Evolutionary conservation across 2,888 invertebrate species (phyloP), one percentile per base, ranked within the genome.

Genomic region (Timandra comae): DNA sequence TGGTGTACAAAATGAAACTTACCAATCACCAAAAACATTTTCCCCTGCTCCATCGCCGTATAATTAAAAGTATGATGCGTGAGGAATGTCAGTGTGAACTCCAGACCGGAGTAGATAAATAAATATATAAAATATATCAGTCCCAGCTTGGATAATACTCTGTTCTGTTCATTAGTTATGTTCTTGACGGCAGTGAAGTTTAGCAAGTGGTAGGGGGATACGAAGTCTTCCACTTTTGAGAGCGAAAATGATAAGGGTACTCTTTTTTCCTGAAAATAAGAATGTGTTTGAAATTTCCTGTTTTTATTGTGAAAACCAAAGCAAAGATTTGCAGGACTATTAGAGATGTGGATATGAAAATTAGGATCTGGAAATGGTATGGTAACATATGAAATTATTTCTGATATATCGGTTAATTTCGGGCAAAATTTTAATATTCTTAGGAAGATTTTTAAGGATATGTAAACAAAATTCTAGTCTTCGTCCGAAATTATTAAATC

Each of bases 21-120:
- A 77, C 98, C 99, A 59, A 97, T 95, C 33, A 93, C 93, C 56
- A 98, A 89, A 73, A 98, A 99, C 96, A 99, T 97, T 88, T 94
- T 95, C 3, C 99, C 99, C 80, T 99, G 99, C 74, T 98, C 94
- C 93, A 97, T 95, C 27, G 97, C 95, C 33, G 91, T 92, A 70
- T 95, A 98, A 30, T 91, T 88, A 71, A 98, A 98, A 22, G 93
- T 89, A 58, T 96, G 92, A 82, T 98, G 98, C 33, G 97, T 97
- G 28, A 99, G 87, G 85, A 99, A 99, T 32, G 98, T 97, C 20
- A 99, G 86, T 0, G 99, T 99, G 69, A 98, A 99, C 79, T 99
- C 99, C 35, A 99, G 86, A 2, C 98, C 99, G 32, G 98, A 98
- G 75, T 97, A 98, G 39, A 97, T 87, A 66, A 98, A 96, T 43